Evolutionary conservation across 2,113 vertebrate genomes (phyloP).

Genomic region (Chionodraco myersi): DNA sequence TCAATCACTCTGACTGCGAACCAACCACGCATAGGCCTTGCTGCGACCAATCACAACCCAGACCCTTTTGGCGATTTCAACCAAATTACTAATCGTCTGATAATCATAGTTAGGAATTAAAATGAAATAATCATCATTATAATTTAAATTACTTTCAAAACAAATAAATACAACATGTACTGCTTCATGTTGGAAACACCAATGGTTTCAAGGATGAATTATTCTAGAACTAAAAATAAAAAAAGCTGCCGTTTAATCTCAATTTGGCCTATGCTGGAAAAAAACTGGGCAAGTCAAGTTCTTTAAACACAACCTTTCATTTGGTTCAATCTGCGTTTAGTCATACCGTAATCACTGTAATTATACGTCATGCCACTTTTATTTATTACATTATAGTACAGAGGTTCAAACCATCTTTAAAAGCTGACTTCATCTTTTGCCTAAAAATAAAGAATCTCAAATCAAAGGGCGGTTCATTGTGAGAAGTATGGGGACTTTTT

Average conservation of each 20-base stretch:
- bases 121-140: too few species aligned
- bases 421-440: neutral
- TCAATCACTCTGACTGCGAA: constrained; percentile 65
- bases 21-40: constrained; percentile 39
- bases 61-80: neutral
- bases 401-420: constrained; percentile 3
- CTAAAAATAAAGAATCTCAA: neutral
- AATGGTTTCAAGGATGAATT: neutral
- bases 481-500: constrained; percentile 5
- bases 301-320: constrained; percentile 21
- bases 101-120: neutral
- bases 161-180: neutral
- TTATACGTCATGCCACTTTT: neutral
- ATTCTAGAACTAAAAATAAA: neutral
- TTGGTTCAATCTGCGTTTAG: constrained; percentile 3
- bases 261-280: neutral
- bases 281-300: neutral
- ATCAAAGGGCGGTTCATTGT: neutral
- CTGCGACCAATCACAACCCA: constrained; percentile 24
- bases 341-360: constrained; percentile 16
- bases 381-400: constrained; percentile 17
- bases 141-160: neutral
- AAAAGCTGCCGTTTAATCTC: constrained; percentile 11
- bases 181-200: constrained; percentile 3
- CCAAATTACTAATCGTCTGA: neutral